Base-by-base conservation (phyloP, 2,888 invertebrate species). In the Drosophila gaucha region DNA sequence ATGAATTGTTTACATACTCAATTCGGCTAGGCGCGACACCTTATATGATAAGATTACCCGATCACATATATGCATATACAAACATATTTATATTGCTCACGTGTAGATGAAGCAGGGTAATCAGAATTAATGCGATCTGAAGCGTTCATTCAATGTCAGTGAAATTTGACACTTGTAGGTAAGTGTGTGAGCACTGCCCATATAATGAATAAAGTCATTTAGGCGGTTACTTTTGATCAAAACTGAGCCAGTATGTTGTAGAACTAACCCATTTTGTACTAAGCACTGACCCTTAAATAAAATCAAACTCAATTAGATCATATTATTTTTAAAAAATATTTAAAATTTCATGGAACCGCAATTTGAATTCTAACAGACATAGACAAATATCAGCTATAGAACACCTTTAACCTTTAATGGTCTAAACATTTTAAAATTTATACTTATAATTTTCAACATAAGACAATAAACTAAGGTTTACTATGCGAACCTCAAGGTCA, bases 141-240 rank as follows among this genome's bases (percentile, higher is more conserved):
- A 46, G 36, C 47, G 46, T 33, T 59, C 31, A 24, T 24, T 65
- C 69, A 74, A 74, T 74, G 74, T 35, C 73, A 60, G 38, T 10
- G 36, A 55, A 73, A 73, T 64, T 56, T 16, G 38, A 36, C 16
- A 24, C 47, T 38, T 58, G 14, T 41, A 47, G 43, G 28, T 49
- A 49, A 31, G 24, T 35, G 35, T n/a, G 35, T 18, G 46, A 35
- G 24, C 46, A 12, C 24, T 41, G 10, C n/a, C 49, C 52, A 38
- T 16, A 20, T 39, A 35, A 18, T 56, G 44, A 47, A 49, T 38
- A 8, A 46, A 51, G 57, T 24, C 46, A 50, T 47, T 73, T 50
- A 36, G 44, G 64, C 79, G 76, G 82, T 26, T 24, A 64, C 56
- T 50, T 82, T 73, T 69, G 49, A 51, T 24, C 46, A 51, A 79